Evolutionary conservation across 2,113 vertebrate genomes (phyloP).

Genomic region (Malurus elegans): DNA sequence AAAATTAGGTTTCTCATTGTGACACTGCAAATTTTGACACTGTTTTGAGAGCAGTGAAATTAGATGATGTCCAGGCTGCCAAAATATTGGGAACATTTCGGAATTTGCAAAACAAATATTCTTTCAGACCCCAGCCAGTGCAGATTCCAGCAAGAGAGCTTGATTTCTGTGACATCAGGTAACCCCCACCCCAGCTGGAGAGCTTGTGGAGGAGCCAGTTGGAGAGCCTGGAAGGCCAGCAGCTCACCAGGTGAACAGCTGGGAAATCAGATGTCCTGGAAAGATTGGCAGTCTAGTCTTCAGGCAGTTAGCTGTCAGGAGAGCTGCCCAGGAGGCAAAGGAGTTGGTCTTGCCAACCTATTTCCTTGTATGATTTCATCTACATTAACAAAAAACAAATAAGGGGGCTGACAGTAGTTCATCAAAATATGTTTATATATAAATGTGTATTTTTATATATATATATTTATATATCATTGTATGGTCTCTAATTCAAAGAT

Average conservation of each 20-base stretch:
- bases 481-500: not conserved
- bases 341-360: not conserved
- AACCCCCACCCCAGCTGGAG: not conserved
- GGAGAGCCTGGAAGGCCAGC: not conserved
- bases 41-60: not conserved
- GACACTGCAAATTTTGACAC: not conserved
- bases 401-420: not conserved
- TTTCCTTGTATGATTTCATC: not conserved
- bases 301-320: not conserved
- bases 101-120: not conserved
- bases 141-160: not conserved
- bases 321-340: not conserved
- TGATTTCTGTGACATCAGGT: not conserved
- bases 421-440: not conserved
- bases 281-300: not conserved
- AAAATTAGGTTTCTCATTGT: not conserved
- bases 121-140: not conserved
- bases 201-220: not conserved
- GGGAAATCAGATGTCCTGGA: constrained; percentile 40
- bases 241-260: constrained; percentile 46
- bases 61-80: not conserved
- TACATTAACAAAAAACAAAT: not conserved
- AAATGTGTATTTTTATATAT: accelerated
- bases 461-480: accelerated
- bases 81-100: not conserved